Base-by-base conservation (phyloP, 2,888 invertebrate genomes). In the Portevinia maculata region DNA sequence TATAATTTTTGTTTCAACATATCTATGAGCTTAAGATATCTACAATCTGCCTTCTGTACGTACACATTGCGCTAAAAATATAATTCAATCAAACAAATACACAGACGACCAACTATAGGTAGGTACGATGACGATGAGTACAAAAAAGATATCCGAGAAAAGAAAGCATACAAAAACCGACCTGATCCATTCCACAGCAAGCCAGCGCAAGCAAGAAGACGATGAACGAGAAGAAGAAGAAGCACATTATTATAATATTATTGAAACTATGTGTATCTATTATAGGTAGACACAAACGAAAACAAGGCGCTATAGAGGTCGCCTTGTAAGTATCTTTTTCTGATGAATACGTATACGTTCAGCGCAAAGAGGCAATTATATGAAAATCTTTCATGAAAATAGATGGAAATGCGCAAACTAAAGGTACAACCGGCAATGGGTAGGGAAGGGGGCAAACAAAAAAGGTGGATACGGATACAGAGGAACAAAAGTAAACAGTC, bases 201-300 rank as follows among this genome's bases (percentile, higher is more conserved):
- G 41, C 48, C 48, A 62, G 39, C 67, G 53, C 53, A 34, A 60
- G 9, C n/a, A 15, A 19, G 48, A 50, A 15, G n/a, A 32, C 11
- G 37, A 37, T 19, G 50, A 41, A 48, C 15, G n/a, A 34, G 30
- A 52, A 11, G 28, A 32, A 19, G 64, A 44, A 69, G 57, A 74
- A 53, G 57, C 55, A 70, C 81, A 65, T 81, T 75, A 75, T 76
- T 81, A 79, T 79, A 79, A 79, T 79, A 75, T 71, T 81, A 76
- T 76, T 65, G 70, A 70, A 81, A 81, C 76, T 81, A 81, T 70
- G 69, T 76, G 81, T 81, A 81, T 81, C 81, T 81, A 64, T 67
- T 69, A 55, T 62, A 81, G 52, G 69, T 70, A 75, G 75, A 41
- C 55, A 59, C 59, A 76, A 71, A 70, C 60, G 69, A 75, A 75